Conservation (phyloP, 2,888 invertebrate genomes). For the Ochropleura leucogaster region DNA sequence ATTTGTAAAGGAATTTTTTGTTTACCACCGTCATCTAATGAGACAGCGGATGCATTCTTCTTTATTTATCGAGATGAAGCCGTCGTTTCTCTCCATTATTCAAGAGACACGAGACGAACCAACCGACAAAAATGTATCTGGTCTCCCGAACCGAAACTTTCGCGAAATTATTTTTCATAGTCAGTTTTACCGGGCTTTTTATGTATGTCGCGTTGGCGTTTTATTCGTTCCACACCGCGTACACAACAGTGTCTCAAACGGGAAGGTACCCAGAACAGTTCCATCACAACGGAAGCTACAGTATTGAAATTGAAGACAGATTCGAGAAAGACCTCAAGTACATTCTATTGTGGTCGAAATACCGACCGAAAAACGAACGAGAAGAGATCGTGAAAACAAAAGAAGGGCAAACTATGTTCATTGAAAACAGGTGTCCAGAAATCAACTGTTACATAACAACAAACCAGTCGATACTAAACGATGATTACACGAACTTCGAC, state of each 20-base stretch:
- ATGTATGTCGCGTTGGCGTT: conserved; percentile 79
- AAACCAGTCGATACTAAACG: conserved; percentile 71
- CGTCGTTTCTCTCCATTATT: conserved; percentile 67
- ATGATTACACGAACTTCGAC: conserved; percentile 77
- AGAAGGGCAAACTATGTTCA: conserved; percentile 75
- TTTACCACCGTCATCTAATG: conserved; percentile 72
- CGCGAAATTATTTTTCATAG: conserved; percentile 82
- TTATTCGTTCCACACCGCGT: conserved; percentile 79
- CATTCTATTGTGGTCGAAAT: conserved; percentile 77
- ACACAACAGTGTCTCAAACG: conserved; percentile 66
- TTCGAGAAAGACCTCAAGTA: conserved; percentile 73
- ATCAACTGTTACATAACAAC: conserved; percentile 81
- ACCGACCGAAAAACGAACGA: no score
- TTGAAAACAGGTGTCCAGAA: conserved; percentile 74
- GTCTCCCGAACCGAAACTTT: conserved; percentile 76
- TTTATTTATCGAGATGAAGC: conserved; percentile 72
- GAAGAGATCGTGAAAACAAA: conserved; percentile 39
- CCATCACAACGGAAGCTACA: conserved; percentile 39
- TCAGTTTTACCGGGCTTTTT: conserved; percentile 79
- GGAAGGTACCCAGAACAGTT: conserved; percentile 59
- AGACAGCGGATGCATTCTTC: conserved; percentile 65
- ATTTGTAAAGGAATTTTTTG: conserved; percentile 77
- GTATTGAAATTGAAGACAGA: conserved; percentile 22
- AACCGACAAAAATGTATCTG: conserved; percentile 72
- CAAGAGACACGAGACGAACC: conserved; percentile 53